phyloP scores from a whole-genome alignment of 1,140 invertebrate species.

The Drosophila setifemur region DNA sequence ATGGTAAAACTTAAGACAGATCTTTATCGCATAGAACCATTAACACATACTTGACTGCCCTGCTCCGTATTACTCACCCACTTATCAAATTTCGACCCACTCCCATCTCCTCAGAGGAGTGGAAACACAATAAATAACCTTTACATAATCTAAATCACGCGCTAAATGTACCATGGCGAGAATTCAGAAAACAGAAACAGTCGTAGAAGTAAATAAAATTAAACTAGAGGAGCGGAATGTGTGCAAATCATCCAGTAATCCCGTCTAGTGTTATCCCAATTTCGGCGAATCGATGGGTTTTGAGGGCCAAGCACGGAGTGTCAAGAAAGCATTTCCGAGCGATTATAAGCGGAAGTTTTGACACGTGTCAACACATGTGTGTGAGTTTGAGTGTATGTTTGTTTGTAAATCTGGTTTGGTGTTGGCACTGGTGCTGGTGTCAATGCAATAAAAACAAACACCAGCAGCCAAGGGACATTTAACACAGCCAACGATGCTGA shows the following conservation, averaged over 20 bases:
- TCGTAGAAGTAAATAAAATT: constrained; percentile 34
- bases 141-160: constrained; percentile 79
- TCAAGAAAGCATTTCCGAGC: constrained; percentile 73
- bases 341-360: constrained; percentile 81
- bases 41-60: constrained; percentile 39
- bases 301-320: constrained; percentile 63
- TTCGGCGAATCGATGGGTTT: constrained; percentile 48
- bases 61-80: constrained; percentile 12
- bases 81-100: constrained; percentile 31
- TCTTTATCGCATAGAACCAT: constrained; percentile 27
- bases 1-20: constrained; percentile 19
- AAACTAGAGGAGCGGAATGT: constrained; percentile 29
- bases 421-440: constrained; percentile 38
- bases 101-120: constrained; percentile 12
- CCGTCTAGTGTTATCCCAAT: constrained; percentile 67
- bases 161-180: constrained; percentile 70
- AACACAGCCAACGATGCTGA: constrained; percentile 57
- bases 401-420: constrained; percentile 14
- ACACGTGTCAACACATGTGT: constrained; percentile 77
- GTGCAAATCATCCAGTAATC: constrained; percentile 43
- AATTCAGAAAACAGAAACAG: constrained; percentile 22
- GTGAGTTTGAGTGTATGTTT: constrained; percentile 36
- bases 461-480: constrained; percentile 36
- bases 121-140: constrained; percentile 63
- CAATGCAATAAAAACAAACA: constrained; percentile 76